Base-by-base conservation (phyloP, 2,888 invertebrate genomes). In the Melanotus villosus region DNA sequence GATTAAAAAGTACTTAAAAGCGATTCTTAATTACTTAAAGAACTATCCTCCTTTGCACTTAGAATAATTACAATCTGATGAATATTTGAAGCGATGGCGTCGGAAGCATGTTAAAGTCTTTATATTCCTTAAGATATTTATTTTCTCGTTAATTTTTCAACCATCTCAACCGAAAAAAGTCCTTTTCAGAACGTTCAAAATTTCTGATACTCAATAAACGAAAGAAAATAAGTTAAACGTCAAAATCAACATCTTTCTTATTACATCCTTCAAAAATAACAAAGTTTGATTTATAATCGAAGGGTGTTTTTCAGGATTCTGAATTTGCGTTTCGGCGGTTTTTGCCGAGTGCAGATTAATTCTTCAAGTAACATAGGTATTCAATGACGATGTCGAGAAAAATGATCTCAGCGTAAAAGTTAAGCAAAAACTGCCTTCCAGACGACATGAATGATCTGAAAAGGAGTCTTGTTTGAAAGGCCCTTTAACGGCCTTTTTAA, bases 201-300 rank as follows among this genome's bases (percentile, higher is more conserved):
- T 47, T 47, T n/a, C n/a, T 18, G 23, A 21, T 21, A 47, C 21
- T 21, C n/a, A 47, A 47, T 47, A 47, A 47, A 23, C n/a, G 23
- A 23, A n/a, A 1, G 14, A 47, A 47, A 47, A n/a, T n/a, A n/a
- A n/a, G n/a, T n/a, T 26, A 47, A 47, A 47, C 14, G 47, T 26
- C 47, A 47, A 47, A 47, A 47, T 21, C 5, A 7, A n/a, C 16
- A 14, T 52, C 50, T 52, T 10, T 16, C 30, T 14, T 32, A 18
- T 52, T 52, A 52, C 30, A 2, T 26, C 18, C 9, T 10, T 30
- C 7, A 21, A 52, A 16, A 30, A 30, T n/a, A n/a, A n/a, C n/a
- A n/a, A n/a, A n/a, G n/a, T 26, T 32, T 52, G 50, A 52, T 52
- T 52, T 52, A 52, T 52, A 9, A 52, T 52, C 50, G 26, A 12